Evolutionary conservation across 2,888 invertebrate species (phyloP), one percentile per base, ranked within the genome.

Genomic region (Ectemnius continuus): DNA sequence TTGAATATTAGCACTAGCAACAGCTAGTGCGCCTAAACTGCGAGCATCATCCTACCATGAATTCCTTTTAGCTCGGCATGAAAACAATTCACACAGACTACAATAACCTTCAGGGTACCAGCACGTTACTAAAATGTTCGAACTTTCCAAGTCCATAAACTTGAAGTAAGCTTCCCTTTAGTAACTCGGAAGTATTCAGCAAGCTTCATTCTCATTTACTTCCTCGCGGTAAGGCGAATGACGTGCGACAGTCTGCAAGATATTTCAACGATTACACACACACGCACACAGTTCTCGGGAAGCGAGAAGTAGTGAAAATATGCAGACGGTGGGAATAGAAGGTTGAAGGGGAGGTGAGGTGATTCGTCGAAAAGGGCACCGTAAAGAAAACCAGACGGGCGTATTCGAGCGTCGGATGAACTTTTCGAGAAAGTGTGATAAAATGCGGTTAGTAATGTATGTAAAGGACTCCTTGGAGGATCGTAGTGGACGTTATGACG

Each of bases 401-500:
- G 63, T 48, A 36, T 57, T 73, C 61, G 69, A 65, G 64, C 62
- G 64, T 56, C 48, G 46, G 47, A 71, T 58, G 67, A 72, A 72
- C 70, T 71, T 73, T 45, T 69, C 48, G 67, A 74, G 67, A 79
- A 78, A 70, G 66, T 65, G 66, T 59, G 69, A 80, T 78, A 74
- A 76, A 73, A 76, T 66, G 76, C 73, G 67, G 68, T 82, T 71
- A 74, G 60, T 70, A 76, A 80, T 80, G 78, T 73, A 82, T 78
- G 83, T 74, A 80, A 83, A 82, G 80, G 80, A 72, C 75, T 65
- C 83, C 76, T 67, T 57, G 28, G 83, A 82, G 83, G 66, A 80
- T 82, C 75, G 61, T 76, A 70, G 13, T 59, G 74, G 66, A 70
- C 70, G 60, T 82, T 73, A 80, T 59, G 72, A 28, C 77, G 20